Percentiles rank a stretch among this genome's conserved stretches.
Evolutionary conservation across 2,888 invertebrate species (phyloP).

Genomic region (Oscheius sp.): DNA sequence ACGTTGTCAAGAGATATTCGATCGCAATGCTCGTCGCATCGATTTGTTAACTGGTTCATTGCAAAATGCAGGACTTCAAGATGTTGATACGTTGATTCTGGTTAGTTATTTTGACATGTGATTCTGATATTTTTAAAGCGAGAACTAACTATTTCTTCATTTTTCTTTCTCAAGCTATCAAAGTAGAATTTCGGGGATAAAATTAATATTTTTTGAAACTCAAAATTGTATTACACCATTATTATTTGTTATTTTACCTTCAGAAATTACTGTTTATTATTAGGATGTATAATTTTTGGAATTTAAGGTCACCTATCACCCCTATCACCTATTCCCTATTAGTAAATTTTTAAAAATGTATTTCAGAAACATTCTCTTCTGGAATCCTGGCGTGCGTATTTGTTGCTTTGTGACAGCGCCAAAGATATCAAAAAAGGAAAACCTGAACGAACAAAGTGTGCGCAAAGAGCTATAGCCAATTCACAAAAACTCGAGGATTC

Average conservation of each 20-base stretch:
- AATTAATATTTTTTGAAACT: not conserved
- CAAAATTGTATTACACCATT: slow-evolving; percentile 35
- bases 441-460: slow-evolving; percentile 38
- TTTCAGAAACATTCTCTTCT: slow-evolving; percentile 40
- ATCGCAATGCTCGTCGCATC: too few relatives aligned
- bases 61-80: too few relatives aligned
- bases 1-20: too few relatives aligned
- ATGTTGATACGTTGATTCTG: too few relatives aligned
- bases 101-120: too few relatives aligned
- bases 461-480: slow-evolving; percentile 37
- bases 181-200: not conserved
- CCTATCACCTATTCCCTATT: not conserved
- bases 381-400: slow-evolving; percentile 33
- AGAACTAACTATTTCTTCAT: too few relatives aligned
- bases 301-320: slow-evolving; percentile 2
- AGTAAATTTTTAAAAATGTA: not conserved
- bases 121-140: too few relatives aligned
- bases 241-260: slow-evolving; percentile 36
- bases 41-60: too few relatives aligned
- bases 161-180: not conserved
- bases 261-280: slow-evolving; percentile 36
- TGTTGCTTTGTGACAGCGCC: slow-evolving; percentile 28
- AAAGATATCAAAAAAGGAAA: slow-evolving; percentile 30
- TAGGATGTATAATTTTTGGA: slow-evolving; percentile 21
- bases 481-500: slow-evolving; percentile 42